A percentile compares a stretch with the other conserved stretches of the same genome.
Conservation (phyloP, 2,888 invertebrate genomes). For the Desoria tigrina region DNA sequence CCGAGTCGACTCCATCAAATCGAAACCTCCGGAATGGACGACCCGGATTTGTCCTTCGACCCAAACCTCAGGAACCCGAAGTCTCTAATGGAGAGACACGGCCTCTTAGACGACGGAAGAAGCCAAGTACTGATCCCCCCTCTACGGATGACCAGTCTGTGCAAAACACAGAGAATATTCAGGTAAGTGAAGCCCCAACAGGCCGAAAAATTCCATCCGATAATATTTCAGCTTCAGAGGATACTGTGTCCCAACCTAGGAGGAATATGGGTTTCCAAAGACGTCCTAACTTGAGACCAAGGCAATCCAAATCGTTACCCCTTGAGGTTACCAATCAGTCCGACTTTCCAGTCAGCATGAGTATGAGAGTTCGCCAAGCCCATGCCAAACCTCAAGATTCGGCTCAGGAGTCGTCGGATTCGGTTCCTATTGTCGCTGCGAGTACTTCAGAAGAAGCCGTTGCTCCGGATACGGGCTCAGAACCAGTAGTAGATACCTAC, state of each 20-base stretch:
- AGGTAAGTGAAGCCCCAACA: neutral
- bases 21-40: neutral
- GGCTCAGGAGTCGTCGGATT: slow-evolving; percentile 3
- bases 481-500: neutral
- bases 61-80: neutral
- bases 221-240: neutral
- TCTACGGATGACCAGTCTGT: neutral
- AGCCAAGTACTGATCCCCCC: neutral
- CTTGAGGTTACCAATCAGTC: neutral
- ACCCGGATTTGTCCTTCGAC: slow-evolving; percentile 1
- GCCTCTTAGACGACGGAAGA: slow-evolving; percentile 6
- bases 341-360: neutral
- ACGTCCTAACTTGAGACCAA: neutral
- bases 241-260: neutral
- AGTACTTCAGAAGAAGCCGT: neutral
- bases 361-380: neutral
- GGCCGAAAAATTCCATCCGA: slow-evolving; percentile 3
- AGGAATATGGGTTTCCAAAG: neutral
- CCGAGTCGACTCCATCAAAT: neutral
- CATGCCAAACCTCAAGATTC: neutral
- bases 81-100: neutral
- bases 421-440: neutral
- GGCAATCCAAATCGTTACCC: neutral
- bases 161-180: neutral
- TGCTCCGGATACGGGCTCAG: neutral